A percentile compares a stretch with the other conserved stretches of the same genome.
Conservation (phyloP, 2,888 invertebrate species). For the Octonoba sinensis region DNA sequence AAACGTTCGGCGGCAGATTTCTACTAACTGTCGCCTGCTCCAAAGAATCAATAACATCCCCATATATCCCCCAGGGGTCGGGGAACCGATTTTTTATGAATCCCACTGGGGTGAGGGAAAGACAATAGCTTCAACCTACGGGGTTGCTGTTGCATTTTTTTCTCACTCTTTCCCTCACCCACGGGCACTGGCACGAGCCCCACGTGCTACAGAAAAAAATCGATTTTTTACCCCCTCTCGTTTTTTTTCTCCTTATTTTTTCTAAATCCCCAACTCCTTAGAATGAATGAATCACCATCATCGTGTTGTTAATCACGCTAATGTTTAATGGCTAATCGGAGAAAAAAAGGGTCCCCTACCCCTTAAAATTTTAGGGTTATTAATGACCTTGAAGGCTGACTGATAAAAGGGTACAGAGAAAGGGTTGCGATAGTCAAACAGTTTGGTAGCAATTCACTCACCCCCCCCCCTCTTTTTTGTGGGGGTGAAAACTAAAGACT, state of each 20-base stretch:
- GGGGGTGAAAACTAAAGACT: neutral
- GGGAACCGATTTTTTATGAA: slow-evolving; percentile 50
- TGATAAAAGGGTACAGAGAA: slow-evolving; percentile 26
- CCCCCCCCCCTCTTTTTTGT: neutral
- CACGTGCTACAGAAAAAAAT: slow-evolving; percentile 35
- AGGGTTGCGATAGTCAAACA: slow-evolving; percentile 29
- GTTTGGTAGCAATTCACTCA: neutral
- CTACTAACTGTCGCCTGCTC: slow-evolving; percentile 34
- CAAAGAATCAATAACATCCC: slow-evolving; percentile 23
- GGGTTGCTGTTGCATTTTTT: slow-evolving; percentile 20
- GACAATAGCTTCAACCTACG: slow-evolving; percentile 51
- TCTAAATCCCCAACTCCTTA: neutral
- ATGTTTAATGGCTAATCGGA: slow-evolving; percentile 61
- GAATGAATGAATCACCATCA: slow-evolving; percentile 50
- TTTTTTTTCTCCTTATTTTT: slow-evolving; percentile 24
- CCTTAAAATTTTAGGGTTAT: slow-evolving; percentile 40
- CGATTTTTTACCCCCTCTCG: slow-evolving; percentile 3
- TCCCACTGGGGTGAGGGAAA: slow-evolving; percentile 48
- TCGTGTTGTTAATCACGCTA: slow-evolving; percentile 58
- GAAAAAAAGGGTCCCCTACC: slow-evolving; percentile 24
- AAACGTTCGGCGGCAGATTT: slow-evolving; percentile 41
- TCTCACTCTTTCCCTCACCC: slow-evolving; percentile 31
- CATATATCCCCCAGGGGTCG: slow-evolving; percentile 45
- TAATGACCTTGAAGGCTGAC: slow-evolving; percentile 36
- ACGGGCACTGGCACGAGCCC: slow-evolving; percentile 23